phyloP scores from a whole-genome alignment of 2,797 vertebrate species.

The Sebastes variabilis region DNA sequence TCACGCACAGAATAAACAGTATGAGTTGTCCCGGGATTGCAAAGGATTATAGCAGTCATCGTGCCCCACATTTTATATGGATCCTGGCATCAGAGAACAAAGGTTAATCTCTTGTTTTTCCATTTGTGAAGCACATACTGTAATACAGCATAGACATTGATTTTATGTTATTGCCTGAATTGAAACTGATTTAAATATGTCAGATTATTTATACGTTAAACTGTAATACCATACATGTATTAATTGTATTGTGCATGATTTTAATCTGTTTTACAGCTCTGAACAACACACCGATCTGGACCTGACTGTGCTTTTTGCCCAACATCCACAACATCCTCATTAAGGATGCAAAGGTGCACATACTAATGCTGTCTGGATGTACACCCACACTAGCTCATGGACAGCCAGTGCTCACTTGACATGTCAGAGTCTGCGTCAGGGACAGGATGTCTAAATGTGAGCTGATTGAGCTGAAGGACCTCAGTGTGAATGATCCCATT shows the following conservation, averaged over 20 bases:
- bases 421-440: slow-evolving; percentile 40
- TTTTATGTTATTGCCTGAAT: background rate
- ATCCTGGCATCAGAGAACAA: slow-evolving; percentile 47
- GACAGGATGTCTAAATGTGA: slow-evolving; percentile 86
- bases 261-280: slow-evolving; percentile 35
- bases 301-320: background rate
- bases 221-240: background rate
- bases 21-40: slow-evolving; percentile 20
- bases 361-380: slow-evolving; percentile 1
- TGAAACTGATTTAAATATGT: background rate
- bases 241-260: background rate
- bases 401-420: slow-evolving; percentile 29
- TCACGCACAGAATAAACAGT: background rate
- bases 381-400: slow-evolving; percentile 15
- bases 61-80: slow-evolving; percentile 58
- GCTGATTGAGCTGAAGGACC: slow-evolving; percentile 91
- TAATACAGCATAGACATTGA: background rate
- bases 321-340: background rate
- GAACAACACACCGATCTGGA: background rate
- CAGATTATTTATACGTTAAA: background rate
- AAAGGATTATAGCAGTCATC: slow-evolving; percentile 58
- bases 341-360: slow-evolving; percentile 1
- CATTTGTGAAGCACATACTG: slow-evolving; percentile 4
- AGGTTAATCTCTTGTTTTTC: slow-evolving; percentile 60
- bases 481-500: slow-evolving; percentile 82